phyloP scores from a whole-genome alignment of 2,888 invertebrate genomes.

The Lasioglossum calceatum region DNA sequence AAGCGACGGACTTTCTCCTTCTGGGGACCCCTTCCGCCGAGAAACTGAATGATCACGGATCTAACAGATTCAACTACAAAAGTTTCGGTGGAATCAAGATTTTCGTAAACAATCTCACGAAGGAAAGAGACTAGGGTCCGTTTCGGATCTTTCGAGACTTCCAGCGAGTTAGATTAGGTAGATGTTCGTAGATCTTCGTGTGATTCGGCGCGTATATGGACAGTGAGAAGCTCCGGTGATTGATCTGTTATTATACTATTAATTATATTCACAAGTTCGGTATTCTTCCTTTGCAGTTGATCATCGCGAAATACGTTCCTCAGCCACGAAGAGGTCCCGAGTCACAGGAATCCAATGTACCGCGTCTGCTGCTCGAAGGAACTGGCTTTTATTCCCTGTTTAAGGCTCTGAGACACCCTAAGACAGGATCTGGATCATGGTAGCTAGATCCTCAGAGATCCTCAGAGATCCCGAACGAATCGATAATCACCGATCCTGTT shows the following conservation, averaged over 20 bases:
- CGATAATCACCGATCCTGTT: conserved; percentile 31
- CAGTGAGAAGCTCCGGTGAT: conserved; percentile 1
- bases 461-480: conserved; percentile 15
- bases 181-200: not conserved
- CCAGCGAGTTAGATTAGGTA: not conserved
- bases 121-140: not conserved
- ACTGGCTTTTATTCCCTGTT: conserved; percentile 1
- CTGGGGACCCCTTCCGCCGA: not conserved
- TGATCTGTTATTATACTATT: not conserved
- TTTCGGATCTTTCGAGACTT: not conserved
- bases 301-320: not conserved
- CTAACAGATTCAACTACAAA: not conserved
- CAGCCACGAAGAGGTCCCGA: not conserved
- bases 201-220: not conserved
- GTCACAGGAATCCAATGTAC: conserved; percentile 1
- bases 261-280: not conserved
- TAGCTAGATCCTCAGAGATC: not conserved
- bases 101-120: not conserved
- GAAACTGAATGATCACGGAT: not conserved
- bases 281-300: not conserved
- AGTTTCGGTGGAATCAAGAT: not conserved
- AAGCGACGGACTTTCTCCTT: not conserved
- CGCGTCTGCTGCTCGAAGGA: conserved; percentile 6
- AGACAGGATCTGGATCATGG: not conserved
- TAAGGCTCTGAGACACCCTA: not conserved